Base-by-base conservation (phyloP, 2,888 invertebrate genomes). In the Ophion ellenae region DNA sequence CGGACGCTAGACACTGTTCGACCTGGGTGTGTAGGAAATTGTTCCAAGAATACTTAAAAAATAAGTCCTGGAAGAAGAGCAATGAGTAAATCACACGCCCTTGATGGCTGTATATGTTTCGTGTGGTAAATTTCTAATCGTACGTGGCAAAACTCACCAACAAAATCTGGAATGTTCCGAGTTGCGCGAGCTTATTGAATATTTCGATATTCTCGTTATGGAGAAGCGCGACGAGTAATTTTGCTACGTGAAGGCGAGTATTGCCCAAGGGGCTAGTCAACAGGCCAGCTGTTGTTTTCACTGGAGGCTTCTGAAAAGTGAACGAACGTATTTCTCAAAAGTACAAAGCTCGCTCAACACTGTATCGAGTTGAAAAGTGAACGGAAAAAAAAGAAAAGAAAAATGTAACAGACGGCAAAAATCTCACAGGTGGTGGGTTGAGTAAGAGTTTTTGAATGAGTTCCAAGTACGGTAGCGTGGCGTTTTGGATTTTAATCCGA, bases 21-120 rank as follows among this genome's bases (percentile, higher is more conserved):
- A 98, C 97, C 95, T 98, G 97, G 89, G 97, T 97, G 95, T 99
- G 99, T 93, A 99, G 96, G 95, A 99, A 99, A 95, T 98, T 99
- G 95, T 99, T 99, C 97, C 98, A 97, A 88, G 97, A 96, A 95
- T 97, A 98, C 94, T 96, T 95, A 95, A 98, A 98, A 95, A 98
- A 97, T 94, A 99, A 95, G 94, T 98, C 97, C 96, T 98, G 95
- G 91, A 97, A 95, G 20, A 32, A 78, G 36, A 71, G 28, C 7
- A 45, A 57, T 63, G 17, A 17, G 7, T 45, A 36, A n/a, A 20
- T 36, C n/a, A 66, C 61, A 6, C 9, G 59, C 66, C 14, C 17
- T 14, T 17, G 7, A 17, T 36, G 7, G 11, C 17, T 17, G 14
- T 32, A 32, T 40, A 40, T 40, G 40, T 36, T 20, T 61, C 61